Conservation (phyloP, 2,113 vertebrate species). For the Colinus virginianus region DNA sequence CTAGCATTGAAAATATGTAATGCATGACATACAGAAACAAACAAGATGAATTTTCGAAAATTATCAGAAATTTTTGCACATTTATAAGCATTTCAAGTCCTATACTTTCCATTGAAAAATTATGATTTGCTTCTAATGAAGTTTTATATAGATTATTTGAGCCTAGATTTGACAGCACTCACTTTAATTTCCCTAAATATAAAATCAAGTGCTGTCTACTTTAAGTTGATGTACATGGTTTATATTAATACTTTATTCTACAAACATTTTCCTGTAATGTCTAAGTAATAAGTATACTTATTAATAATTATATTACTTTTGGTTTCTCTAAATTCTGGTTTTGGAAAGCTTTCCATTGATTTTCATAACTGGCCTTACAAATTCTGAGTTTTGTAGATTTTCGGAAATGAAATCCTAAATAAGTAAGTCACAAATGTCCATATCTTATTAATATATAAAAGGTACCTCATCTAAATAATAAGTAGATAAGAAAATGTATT, state of each 20-base stretch:
- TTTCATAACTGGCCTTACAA: neutral
- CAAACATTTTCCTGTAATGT: neutral
- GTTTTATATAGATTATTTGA: neutral
- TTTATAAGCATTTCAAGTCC: neutral
- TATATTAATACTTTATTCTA: neutral
- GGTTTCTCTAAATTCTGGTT: neutral
- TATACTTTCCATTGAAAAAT: neutral
- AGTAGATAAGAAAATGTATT: neutral
- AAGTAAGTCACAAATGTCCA: neutral
- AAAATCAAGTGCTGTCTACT: neutral
- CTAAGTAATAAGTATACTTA: neutral
- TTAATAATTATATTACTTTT: neutral
- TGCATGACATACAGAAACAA: neutral
- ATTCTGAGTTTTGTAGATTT: neutral
- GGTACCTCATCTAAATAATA: neutral
- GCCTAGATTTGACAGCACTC: neutral
- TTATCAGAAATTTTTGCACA: neutral
- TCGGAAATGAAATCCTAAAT: neutral
- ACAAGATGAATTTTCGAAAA: accelerated
- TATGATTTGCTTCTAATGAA: neutral
- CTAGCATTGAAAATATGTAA: accelerated
- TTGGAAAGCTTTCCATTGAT: neutral
- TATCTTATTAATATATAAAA: neutral
- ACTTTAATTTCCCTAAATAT: neutral
- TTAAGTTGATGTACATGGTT: neutral